Evolutionary conservation across 1,140 invertebrate species (phyloP).

Genomic region (Sarcophaga bullata): DNA sequence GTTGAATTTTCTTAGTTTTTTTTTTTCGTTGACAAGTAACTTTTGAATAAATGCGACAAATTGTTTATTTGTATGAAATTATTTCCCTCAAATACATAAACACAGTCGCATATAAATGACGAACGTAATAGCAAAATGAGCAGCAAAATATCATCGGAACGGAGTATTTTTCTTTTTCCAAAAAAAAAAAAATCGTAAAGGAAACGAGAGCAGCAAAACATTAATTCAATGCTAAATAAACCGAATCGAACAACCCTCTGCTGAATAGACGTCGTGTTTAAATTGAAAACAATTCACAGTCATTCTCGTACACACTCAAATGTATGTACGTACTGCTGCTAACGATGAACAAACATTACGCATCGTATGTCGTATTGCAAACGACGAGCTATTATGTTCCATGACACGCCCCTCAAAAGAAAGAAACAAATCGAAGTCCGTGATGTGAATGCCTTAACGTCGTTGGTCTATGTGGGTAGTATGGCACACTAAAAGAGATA

Average conservation of each 20-base stretch:
- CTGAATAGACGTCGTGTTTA: not conserved
- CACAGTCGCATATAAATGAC: not conserved
- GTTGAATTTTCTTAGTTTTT: not conserved
- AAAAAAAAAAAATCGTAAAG: no score
- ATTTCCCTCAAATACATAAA: not conserved
- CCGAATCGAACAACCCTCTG: not conserved
- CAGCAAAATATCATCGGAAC: not conserved
- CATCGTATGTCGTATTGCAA: not conserved
- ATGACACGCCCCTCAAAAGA: constrained; percentile 7
- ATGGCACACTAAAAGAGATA: not conserved
- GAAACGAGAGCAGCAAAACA: no score
- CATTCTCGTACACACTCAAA: not conserved
- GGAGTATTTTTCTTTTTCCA: no score
- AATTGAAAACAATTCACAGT: not conserved
- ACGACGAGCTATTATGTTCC: constrained; percentile 13
- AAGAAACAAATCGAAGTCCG: not conserved
- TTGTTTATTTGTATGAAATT: constrained; percentile 12
- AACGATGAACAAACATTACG: not conserved
- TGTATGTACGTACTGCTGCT: not conserved
- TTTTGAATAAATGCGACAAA: constrained; percentile 24
- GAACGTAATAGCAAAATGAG: not conserved
- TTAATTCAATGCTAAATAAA: no score
- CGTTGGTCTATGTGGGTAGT: no score
- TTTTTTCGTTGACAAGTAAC: not conserved
- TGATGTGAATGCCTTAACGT: no score